These are phyloP conservation scores for Anoura caudifer DNA, from an alignment of 2,113 vertebrate species.

Conservation along the genomic window DNA sequence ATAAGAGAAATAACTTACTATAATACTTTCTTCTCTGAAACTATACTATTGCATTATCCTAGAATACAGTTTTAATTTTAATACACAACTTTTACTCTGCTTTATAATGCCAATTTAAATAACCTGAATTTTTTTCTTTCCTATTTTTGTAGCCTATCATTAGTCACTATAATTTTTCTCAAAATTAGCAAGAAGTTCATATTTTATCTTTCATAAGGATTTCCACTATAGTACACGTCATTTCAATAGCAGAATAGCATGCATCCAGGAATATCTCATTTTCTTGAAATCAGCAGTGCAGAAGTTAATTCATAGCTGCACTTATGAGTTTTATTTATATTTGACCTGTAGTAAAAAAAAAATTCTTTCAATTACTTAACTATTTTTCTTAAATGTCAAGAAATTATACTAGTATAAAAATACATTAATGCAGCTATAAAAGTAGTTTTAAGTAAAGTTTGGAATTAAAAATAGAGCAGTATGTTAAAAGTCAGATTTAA, in stretches of 20 bases:
- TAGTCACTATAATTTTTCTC: neutral
- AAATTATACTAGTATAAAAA: neutral
- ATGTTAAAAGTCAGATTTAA: conserved; percentile 28
- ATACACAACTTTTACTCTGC: neutral
- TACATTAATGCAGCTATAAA: conserved; percentile 1
- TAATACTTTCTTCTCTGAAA: neutral
- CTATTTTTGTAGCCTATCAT: neutral
- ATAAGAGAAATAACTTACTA: neutral
- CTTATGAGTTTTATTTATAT: conserved; percentile 40
- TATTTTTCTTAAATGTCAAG: neutral
- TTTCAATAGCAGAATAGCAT: neutral
- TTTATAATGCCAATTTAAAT: neutral
- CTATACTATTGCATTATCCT: neutral
- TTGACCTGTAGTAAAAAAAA: neutral
- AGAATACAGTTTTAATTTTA: neutral
- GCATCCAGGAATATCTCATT: neutral
- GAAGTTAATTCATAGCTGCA: conserved; percentile 22
- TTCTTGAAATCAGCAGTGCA: neutral
- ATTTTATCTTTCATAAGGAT: neutral
- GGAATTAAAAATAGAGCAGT: conserved; percentile 18
- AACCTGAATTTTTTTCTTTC: neutral
- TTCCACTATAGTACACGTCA: neutral
- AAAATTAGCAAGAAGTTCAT: neutral
- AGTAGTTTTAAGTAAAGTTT: conserved; percentile 50
- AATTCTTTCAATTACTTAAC: conserved; percentile 10